Conservation (phyloP, 2,113 vertebrate species). For the Myodes glareolus region DNA sequence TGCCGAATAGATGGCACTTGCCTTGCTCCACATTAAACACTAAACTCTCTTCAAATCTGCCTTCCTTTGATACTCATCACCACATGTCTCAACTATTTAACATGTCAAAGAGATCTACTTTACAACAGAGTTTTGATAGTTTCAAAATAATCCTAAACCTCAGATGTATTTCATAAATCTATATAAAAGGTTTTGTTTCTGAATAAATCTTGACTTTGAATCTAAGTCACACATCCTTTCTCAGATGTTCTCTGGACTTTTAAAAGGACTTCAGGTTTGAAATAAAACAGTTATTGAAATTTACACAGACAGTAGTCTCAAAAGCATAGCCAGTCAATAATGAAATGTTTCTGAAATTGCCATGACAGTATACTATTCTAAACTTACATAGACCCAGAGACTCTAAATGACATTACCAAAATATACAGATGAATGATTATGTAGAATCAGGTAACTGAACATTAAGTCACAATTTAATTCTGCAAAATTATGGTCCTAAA, state of each 20-base stretch:
- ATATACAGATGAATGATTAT: constrained; percentile 18
- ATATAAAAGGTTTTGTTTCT: constrained; percentile 13
- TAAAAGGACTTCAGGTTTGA: constrained; percentile 23
- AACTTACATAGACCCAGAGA: constrained; percentile 32
- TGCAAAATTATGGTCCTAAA: background rate
- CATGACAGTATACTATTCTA: constrained; percentile 24
- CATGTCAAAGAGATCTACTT: constrained; percentile 36
- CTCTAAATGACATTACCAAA: constrained; percentile 44
- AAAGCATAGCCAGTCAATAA: constrained; percentile 7
- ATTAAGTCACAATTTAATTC: constrained; percentile 25
- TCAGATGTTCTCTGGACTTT: constrained; percentile 30
- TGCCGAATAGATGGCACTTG: background rate
- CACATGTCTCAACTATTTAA: constrained; percentile 38
- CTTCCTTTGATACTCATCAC: constrained; percentile 24
- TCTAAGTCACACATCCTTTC: constrained; percentile 42
- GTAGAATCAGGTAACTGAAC: constrained; percentile 34
- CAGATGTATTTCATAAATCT: background rate
- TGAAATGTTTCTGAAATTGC: constrained; percentile 13
- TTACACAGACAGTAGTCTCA: constrained; percentile 4
- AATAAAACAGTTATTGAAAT: constrained; percentile 60
- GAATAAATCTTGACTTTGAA: constrained; percentile 33
- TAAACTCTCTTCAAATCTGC: constrained; percentile 8
- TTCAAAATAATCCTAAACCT: constrained; percentile 54
- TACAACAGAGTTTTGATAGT: constrained; percentile 25
- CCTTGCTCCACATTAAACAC: background rate